A percentile compares a stretch with the other conserved stretches of the same genome.
phyloP scores from a whole-genome alignment of 2,113 vertebrate genomes.

The Eretmochelys imbricata region DNA sequence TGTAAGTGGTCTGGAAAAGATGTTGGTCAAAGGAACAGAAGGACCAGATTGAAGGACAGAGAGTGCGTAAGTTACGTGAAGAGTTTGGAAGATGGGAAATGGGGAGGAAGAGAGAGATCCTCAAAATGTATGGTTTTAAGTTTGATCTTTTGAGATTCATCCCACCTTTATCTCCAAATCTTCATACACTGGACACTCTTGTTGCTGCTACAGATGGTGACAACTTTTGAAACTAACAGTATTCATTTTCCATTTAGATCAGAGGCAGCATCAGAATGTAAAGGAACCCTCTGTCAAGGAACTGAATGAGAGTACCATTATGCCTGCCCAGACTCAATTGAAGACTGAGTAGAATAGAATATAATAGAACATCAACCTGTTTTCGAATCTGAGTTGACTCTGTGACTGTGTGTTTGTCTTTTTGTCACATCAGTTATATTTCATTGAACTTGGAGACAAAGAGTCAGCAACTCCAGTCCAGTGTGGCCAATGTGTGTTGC shows the following conservation, averaged over 20 bases:
- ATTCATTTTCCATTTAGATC: slow-evolving; percentile 8
- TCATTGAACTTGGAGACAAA: not conserved
- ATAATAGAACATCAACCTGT: not conserved
- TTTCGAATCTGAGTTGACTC: not conserved
- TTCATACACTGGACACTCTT: not conserved
- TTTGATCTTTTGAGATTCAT: not conserved
- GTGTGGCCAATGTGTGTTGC: not conserved
- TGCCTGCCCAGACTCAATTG: not conserved
- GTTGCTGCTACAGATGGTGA: not conserved
- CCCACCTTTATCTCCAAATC: not conserved
- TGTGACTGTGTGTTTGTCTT: not conserved
- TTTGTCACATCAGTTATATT: not conserved
- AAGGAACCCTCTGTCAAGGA: not conserved
- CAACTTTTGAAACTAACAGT: not conserved
- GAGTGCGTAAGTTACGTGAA: not conserved
- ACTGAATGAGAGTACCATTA: not conserved
- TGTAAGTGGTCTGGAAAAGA: not conserved
- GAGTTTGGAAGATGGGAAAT: not conserved
- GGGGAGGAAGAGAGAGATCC: not conserved
- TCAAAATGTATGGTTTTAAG: not conserved
- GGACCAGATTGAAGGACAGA: not conserved
- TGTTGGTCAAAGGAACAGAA: not conserved
- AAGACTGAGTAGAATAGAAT: not conserved
- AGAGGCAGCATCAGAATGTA: not conserved
- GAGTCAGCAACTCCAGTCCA: not conserved